A percentile compares a stretch with the other conserved stretches of the same genome.
phyloP scores from a whole-genome alignment of 92 coral and sea anemone genomes.

The Actinernus sp. region DNA sequence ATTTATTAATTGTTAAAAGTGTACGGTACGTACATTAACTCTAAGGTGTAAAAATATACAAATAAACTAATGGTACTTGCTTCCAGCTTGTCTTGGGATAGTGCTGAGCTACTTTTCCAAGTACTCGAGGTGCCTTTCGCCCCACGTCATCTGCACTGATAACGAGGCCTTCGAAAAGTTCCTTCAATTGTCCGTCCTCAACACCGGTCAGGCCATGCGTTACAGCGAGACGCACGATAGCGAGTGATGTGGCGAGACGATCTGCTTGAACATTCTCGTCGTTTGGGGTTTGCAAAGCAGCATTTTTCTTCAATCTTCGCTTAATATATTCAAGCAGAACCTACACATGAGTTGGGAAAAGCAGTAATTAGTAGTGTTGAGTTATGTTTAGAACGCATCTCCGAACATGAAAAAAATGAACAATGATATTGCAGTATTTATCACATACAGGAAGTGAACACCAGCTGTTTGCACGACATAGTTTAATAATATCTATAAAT shows the following conservation, averaged over 20 bases:
- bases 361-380: neutral
- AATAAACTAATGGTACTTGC: constrained; percentile 5
- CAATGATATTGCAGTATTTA: no score
- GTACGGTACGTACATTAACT: no score
- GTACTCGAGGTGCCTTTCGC: neutral
- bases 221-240: no score
- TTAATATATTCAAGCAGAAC: constrained; percentile 3
- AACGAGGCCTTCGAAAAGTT: constrained; percentile 7
- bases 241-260: constrained; percentile 22
- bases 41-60: no score
- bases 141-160: neutral
- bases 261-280: constrained; percentile 8
- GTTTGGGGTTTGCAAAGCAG: neutral
- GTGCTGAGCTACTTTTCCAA: constrained; percentile 7
- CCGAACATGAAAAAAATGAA: no score
- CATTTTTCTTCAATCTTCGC: constrained; percentile 9
- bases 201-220: no score
- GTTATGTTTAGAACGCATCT: no score
- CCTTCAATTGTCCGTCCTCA: neutral
- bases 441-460: no score
- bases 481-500: no score
- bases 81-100: constrained; percentile 4
- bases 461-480: no score
- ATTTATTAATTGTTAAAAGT: no score
- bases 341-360: neutral